Conservation (phyloP, 2,888 invertebrate genomes). For the Stenolophus ochropezus region DNA sequence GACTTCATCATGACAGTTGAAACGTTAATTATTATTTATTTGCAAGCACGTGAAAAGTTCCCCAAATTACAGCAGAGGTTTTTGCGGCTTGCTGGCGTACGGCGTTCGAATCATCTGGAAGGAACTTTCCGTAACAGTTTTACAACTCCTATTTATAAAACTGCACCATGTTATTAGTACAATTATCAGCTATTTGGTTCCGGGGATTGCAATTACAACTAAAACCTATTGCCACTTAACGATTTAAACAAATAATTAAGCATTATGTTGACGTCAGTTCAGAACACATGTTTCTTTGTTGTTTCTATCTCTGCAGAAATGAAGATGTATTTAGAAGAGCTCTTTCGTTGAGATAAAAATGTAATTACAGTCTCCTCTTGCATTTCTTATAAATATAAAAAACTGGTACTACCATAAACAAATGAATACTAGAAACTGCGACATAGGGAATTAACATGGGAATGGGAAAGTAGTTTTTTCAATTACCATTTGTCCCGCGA, state of each 20-base stretch:
- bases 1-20: not conserved
- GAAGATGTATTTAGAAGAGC: too few species aligned
- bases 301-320: not conserved
- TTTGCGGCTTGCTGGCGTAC: too few species aligned
- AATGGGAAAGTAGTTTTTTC: too few species aligned
- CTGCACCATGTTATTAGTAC: constrained; percentile 5
- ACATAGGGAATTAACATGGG: too few species aligned
- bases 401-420: too few species aligned
- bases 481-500: too few species aligned
- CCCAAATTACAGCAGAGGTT: not conserved
- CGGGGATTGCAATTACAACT: not conserved
- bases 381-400: too few species aligned
- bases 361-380: too few species aligned
- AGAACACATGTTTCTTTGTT: constrained; percentile 1
- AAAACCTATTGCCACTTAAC: constrained; percentile 9
- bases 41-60: not conserved
- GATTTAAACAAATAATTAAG: constrained; percentile 16
- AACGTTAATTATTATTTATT: not conserved
- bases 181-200: constrained; percentile 10
- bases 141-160: constrained; percentile 24
- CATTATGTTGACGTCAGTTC: constrained; percentile 10
- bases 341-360: too few species aligned
- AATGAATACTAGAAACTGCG: too few species aligned
- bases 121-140: constrained; percentile 15
- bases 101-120: not conserved